Evolutionary conservation across 2,113 vertebrate genomes (phyloP).

Genomic region (Ammospiza caudacuta): DNA sequence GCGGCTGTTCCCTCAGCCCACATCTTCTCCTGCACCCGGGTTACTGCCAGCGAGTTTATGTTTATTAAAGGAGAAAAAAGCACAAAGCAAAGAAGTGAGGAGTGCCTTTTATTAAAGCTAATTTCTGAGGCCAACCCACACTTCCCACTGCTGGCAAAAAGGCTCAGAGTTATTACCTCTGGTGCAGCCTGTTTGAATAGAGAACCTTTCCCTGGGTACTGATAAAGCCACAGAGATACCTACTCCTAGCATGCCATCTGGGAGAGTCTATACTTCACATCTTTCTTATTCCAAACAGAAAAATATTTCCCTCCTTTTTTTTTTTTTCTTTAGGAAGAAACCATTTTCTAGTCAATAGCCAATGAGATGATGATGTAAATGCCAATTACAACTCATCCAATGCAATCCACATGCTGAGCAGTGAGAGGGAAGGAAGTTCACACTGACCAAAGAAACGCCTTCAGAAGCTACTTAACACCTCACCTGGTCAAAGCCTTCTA

Average conservation of each 20-base stretch:
- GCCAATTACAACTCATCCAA: background rate
- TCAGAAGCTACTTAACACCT: background rate
- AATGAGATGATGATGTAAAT: background rate
- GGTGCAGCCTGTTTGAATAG: background rate
- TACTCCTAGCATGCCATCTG: background rate
- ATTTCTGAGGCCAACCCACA: conserved; percentile 54
- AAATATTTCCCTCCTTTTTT: background rate
- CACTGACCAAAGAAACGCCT: background rate
- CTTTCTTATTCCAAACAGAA: background rate
- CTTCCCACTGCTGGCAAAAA: background rate
- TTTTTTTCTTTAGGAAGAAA: background rate
- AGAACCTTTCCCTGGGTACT: background rate
- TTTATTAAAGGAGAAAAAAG: conserved; percentile 28
- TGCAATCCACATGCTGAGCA: background rate
- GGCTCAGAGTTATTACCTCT: background rate
- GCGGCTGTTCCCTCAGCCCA: background rate
- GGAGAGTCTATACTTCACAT: background rate
- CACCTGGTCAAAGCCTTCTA: background rate
- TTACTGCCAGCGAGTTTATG: background rate
- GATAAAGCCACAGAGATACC: background rate
- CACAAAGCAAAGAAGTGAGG: conserved; percentile 21
- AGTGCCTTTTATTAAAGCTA: conserved; percentile 36
- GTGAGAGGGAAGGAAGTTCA: background rate
- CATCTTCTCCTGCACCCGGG: background rate
- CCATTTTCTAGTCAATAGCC: background rate